Conservation (phyloP, 1,140 invertebrate genomes). For the Parapsyche elsis region DNA sequence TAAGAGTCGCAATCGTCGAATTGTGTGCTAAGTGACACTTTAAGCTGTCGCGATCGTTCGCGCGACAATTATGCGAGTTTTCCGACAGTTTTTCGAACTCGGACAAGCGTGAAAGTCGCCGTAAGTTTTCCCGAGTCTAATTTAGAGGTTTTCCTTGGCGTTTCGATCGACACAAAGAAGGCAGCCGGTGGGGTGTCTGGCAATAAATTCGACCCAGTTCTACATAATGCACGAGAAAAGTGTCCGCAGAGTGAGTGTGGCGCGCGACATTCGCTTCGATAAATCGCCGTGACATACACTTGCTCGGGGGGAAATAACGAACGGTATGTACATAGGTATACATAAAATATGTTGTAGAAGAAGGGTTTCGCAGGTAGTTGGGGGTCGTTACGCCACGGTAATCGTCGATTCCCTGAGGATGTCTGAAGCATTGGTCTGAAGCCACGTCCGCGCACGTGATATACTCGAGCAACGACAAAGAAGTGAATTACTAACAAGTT, state of each 20-base stretch:
- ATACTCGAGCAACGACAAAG: background rate
- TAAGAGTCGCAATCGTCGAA: background rate
- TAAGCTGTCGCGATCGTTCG: too few species aligned
- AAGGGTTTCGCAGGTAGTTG: too few species aligned
- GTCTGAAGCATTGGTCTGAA: conserved; percentile 1
- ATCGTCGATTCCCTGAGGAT: background rate
- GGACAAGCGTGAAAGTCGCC: conserved; percentile 8
- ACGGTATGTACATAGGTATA: background rate
- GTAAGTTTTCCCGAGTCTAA: background rate
- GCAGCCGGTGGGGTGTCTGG: background rate
- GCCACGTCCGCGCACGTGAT: background rate
- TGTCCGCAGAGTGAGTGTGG: too few species aligned
- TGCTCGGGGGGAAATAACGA: too few species aligned
- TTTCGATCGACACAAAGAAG: too few species aligned
- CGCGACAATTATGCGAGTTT: background rate
- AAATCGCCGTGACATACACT: too few species aligned
- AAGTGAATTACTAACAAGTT: conserved; percentile 24
- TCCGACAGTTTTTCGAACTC: background rate
- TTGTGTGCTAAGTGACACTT: too few species aligned
- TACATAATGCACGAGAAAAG: too few species aligned
- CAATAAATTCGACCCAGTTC: conserved; percentile 6
- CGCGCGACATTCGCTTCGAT: too few species aligned
- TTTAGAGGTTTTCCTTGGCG: background rate
- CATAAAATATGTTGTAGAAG: background rate
- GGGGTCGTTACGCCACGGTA: background rate